Percentiles rank a stretch among this genome's conserved stretches.
Evolutionary conservation across 2,797 vertebrate genomes (phyloP).

Genomic region (Trachurus trachurus): DNA sequence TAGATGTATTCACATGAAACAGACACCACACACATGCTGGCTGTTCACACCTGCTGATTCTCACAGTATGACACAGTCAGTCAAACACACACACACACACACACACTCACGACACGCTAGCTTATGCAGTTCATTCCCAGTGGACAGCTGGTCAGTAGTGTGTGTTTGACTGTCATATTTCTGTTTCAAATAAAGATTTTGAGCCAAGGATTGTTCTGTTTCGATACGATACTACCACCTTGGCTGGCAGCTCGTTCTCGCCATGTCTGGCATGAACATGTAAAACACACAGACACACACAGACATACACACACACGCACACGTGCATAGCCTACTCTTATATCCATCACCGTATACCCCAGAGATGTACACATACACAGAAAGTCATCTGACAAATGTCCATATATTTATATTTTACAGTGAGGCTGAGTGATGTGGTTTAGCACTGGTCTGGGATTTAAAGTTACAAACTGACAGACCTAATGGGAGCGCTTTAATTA

Average conservation of each 20-base stretch:
- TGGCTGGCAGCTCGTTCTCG: conserved; percentile 1
- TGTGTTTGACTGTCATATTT: conserved; percentile 38
- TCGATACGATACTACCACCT: not conserved
- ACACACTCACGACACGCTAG: conserved; percentile 25
- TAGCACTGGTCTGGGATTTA: conserved; percentile 19
- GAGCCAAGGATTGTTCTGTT: conserved; percentile 20
- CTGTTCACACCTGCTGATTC: conserved; percentile 68
- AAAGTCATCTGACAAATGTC: conserved; percentile 10
- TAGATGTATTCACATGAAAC: conserved; percentile 63
- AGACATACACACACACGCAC: not conserved
- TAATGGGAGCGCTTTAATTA: conserved; percentile 43
- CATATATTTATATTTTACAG: conserved; percentile 30
- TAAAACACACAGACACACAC: too few species aligned
- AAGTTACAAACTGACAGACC: conserved; percentile 32
- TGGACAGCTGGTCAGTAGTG: conserved; percentile 48
- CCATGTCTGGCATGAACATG: not conserved
- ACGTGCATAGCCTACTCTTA: not conserved
- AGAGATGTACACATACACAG: conserved; percentile 11
- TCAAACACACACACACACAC: conserved; percentile 42
- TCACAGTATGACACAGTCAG: conserved; percentile 61
- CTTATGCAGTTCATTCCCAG: conserved; percentile 57
- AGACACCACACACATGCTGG: conserved; percentile 64
- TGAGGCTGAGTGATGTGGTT: conserved; percentile 16
- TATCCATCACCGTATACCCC: not conserved
- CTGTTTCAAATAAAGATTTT: conserved; percentile 46